Evolutionary conservation across 2,797 vertebrate species (phyloP), one percentile per base, ranked within the genome.

Genomic region (Glossophaga mutica): DNA sequence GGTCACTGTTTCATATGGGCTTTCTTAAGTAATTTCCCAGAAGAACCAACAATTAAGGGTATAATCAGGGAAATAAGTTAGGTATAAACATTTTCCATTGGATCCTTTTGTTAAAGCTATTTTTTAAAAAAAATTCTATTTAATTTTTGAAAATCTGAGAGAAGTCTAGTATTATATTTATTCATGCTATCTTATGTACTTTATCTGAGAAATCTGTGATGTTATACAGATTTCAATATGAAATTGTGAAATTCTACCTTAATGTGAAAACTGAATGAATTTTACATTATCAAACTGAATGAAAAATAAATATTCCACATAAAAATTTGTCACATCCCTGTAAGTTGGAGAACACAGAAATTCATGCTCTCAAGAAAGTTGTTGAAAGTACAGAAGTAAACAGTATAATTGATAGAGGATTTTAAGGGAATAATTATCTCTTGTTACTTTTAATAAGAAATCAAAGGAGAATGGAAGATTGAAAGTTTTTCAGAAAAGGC

Each of bases 361-460:
- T 34, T 26, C 4, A 11, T 55, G 24, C 3, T 57, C 9, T 81
- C 22, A 50, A 44, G 29, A 37, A 68, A 65, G 57, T 14, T 90
- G 37, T 92, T 85, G 39, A 6, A 48, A 52, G 44, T 68, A 85
- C 24, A 42, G 76, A 91, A 48, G 71, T 48, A 29, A 91, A 81
- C 21, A 59, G 62, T 68, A 48, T 55, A 92, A 73, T 32, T 83
- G 67, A 52, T 52, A 73, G 70, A 57, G 8, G 24, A 46, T 46
- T n/a, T 84, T 26, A 62, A 81, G 32, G 48, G 77, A 94, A 44
- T 90, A 92, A 94, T 94, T 89, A 24, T 85, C 70, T 87, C n/a
- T 79, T 79, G 9, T 85, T 59, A 32, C 22, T 96, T 97, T 96
- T 95, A 93, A 82, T 57, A 77, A 71, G 78, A 94, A 91, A 70